Percentiles rank a stretch among this genome's conserved stretches.
phyloP scores from a whole-genome alignment of 2,113 vertebrate species.

The Psephotus haematonotus region DNA sequence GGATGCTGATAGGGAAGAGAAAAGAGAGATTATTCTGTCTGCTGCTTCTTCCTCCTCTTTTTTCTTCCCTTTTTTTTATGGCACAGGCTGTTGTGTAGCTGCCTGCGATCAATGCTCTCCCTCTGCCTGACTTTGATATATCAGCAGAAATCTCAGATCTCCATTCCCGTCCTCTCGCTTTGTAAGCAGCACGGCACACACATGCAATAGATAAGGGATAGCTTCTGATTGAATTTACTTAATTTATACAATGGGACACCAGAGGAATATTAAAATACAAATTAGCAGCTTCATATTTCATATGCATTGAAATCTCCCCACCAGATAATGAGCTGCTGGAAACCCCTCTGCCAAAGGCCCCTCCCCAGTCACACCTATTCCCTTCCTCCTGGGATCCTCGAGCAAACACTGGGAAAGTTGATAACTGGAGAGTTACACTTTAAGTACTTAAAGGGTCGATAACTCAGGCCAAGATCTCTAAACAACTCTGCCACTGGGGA shows the following conservation, averaged over 20 bases:
- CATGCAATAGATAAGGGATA: conserved; percentile 48
- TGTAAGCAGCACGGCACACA: background rate
- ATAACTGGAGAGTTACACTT: background rate
- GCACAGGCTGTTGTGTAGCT: conserved; percentile 24
- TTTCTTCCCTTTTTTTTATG: background rate
- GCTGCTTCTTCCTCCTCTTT: background rate
- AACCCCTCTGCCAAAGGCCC: conserved; percentile 33
- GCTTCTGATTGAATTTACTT: conserved; percentile 67
- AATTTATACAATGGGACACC: conserved; percentile 58
- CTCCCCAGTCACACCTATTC: conserved; percentile 37
- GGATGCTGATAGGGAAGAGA: conserved; percentile 30
- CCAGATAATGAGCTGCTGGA: conserved; percentile 50
- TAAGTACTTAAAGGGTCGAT: background rate
- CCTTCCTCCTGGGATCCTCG: background rate
- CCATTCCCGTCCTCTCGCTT: background rate
- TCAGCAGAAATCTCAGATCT: conserved; percentile 45
- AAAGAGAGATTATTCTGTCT: conserved; percentile 6
- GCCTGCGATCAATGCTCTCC: conserved; percentile 29
- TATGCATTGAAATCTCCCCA: conserved; percentile 34
- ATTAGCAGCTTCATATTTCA: conserved; percentile 63
- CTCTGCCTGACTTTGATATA: conserved; percentile 26
- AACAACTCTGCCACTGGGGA: background rate
- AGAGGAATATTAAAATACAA: conserved; percentile 69
- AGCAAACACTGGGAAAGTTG: background rate
- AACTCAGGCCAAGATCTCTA: background rate